Base-by-base conservation (phyloP, 92 coral and sea anemone genomes). In the Actinernus sp. region DNA sequence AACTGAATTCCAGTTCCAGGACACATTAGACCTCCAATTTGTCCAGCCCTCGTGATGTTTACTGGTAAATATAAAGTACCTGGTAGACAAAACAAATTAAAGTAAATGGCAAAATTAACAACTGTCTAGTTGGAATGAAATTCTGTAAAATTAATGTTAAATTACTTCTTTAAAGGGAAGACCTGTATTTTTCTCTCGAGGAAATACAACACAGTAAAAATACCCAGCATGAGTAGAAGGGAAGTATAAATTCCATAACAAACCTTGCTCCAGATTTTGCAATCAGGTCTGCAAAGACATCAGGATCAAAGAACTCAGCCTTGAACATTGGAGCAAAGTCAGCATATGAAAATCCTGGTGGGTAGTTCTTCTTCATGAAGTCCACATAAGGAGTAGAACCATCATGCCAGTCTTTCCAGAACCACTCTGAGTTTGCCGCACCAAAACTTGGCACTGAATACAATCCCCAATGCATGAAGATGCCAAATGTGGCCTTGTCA, bases 271-370 rank as follows among this genome's bases (percentile, higher is more conserved):
- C 98, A 21, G 98, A 94, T 34, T 82, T 81, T 14, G 75, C 84
- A 1, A 94, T 75, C 22, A 94, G 58, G 25, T 86, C 89, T 6
- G 98, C 92, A 91, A 93, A 94, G 0, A 63, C 66, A 53, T 91
- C 95, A 40, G 98, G 98, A 61, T 94, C 79, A 47, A 90, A 94
- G 56, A 86, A 79, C 56, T 94, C 98, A 0, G 98, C 98, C 21
- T 57, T 81, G 49, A 94, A 90, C 97, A 94, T 90, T 11, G 98
- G 97, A 0, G 77, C 98, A 87, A 94, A 94, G 61, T 93, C 98
- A n/a, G 91, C 86, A 63, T 93, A 93, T 2, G 76, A 62, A 53
- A 89, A 93, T 7, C 72, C 90, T n/a, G 98, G 98, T 18, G 84
- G 92, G 49, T 92, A 92, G 49, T 88, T 92, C 38, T 92, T 64